Evolutionary conservation across 2,113 vertebrate genomes (phyloP), one percentile per base, ranked within the genome.

Genomic region (Oxygymnocypris stewartii): DNA sequence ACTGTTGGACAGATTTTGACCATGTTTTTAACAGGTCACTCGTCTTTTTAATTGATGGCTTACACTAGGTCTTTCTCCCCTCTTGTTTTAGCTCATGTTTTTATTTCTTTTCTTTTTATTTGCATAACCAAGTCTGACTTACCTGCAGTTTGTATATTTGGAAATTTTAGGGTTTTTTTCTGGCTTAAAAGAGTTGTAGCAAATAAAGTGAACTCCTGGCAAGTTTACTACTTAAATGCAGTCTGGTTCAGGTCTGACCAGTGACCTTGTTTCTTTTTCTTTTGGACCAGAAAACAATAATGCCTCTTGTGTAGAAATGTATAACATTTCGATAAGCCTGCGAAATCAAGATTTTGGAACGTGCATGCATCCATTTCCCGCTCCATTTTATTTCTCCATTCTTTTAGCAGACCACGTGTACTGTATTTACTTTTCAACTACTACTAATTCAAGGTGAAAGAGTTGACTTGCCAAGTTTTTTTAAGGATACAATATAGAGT

Each of bases 1-100:
- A 92, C 90, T 94, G 90, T 94, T 93, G 91, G 91, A 89, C 89
- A 90, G 51, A 92, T 91, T 89, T 92, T 90, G 89, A 92, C 86
- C 90, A 86, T 88, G 89, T 93, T 94, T 85, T 92, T 91, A 89
- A 87, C 90, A 71, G 47, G 37, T 47, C 20, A 49, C 71, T 67
- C 35, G 35, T 86, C 86, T 59, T 78, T 78, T 67, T 73, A 40
- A 75, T 77, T 51, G 9, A 61, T 81, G 82, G 42, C 80, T 83
- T 82, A 67, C 80, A 87, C 67, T 82, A 67, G 47, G 79, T 59
- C 40, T 86, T 84, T 73, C 49, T 82, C 49, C 28, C 44, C 28
- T 84, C 61, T 63, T 87, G 47, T 67, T 76, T 78, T 85, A 57
- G 47, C 31, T 80, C n/a, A 54, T 57, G 65, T 79, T 25, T 18